Percentiles rank a stretch among this genome's conserved stretches.
These are phyloP conservation scores for Ichneumoninae sp. DNA, from an alignment of 2,888 invertebrate genomes.

Conservation along the genomic window DNA sequence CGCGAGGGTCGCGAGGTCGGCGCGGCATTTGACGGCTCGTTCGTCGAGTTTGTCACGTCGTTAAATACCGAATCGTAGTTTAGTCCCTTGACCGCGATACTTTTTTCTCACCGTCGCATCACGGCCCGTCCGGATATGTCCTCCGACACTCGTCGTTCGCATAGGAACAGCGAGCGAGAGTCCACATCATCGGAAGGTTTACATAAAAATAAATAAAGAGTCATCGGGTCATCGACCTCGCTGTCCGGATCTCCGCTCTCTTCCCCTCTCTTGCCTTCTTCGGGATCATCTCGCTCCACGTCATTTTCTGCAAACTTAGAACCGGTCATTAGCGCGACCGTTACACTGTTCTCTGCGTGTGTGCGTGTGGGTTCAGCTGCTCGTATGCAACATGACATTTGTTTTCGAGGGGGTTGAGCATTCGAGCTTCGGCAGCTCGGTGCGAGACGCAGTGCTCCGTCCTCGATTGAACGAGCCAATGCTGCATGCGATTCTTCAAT, in stretches of 20 bases:
- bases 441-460: neutral
- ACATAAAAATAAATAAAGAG: constrained; percentile 15
- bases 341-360: neutral
- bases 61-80: constrained; percentile 62
- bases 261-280: constrained; percentile 2
- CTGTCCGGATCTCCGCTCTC: constrained; percentile 15
- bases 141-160: constrained; percentile 50
- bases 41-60: constrained; percentile 65
- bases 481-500: constrained; percentile 10
- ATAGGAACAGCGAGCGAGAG: constrained; percentile 38
- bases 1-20: constrained; percentile 35
- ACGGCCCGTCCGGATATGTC: constrained; percentile 20
- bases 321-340: constrained; percentile 77
- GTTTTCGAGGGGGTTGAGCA: constrained; percentile 29
- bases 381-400: constrained; percentile 34
- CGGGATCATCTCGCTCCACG: constrained; percentile 54
- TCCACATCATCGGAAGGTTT: constrained; percentile 33
- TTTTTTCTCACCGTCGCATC: constrained; percentile 6
- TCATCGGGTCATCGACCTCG: constrained; percentile 51
- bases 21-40: constrained; percentile 64
- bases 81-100: constrained; percentile 2
- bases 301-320: constrained; percentile 77
- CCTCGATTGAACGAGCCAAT: neutral
- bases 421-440: neutral
- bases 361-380: neutral